Evolutionary conservation across 2,113 vertebrate species (phyloP).

Genomic region (Aspiorhynchus laticeps): DNA sequence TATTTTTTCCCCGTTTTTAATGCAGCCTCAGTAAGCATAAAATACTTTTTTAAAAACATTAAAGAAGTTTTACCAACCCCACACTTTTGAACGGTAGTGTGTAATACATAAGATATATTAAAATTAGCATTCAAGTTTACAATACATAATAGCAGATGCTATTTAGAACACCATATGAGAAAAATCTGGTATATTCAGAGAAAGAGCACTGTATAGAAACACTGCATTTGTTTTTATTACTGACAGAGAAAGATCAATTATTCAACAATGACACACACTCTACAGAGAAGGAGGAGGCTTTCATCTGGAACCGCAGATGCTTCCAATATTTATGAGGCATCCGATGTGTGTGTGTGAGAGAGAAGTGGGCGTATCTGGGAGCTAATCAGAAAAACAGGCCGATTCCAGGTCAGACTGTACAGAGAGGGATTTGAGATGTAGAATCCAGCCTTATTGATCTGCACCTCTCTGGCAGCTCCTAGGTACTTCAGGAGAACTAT

Average conservation of each 20-base stretch:
- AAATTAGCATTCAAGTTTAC: not conserved
- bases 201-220: conserved; percentile 33
- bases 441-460: conserved; percentile 32
- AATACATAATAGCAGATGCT: not conserved
- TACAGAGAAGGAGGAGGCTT: conserved; percentile 58
- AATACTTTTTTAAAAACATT: too few relatives aligned
- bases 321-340: conserved; percentile 72
- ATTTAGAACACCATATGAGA: conserved; percentile 28
- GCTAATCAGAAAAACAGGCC: conserved; percentile 24
- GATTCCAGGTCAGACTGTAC: conserved; percentile 19
- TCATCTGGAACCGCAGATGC: conserved; percentile 63
- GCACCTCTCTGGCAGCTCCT: conserved; percentile 27
- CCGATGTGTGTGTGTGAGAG: conserved; percentile 10
- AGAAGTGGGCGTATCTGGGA: conserved; percentile 9
- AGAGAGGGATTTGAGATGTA: conserved; percentile 18
- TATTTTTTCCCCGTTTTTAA: too few relatives aligned
- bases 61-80: too few relatives aligned
- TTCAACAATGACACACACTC: conserved; percentile 72
- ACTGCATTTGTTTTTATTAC: conserved; percentile 56
- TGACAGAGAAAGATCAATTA: conserved; percentile 71
- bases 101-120: not conserved
- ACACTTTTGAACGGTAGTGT: too few relatives aligned
- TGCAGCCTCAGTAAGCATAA: too few relatives aligned
- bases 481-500: conserved; percentile 25
- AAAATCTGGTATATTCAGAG: conserved; percentile 33